phyloP scores from a whole-genome alignment of 2,888 invertebrate genomes.

The Cephus runcator region DNA sequence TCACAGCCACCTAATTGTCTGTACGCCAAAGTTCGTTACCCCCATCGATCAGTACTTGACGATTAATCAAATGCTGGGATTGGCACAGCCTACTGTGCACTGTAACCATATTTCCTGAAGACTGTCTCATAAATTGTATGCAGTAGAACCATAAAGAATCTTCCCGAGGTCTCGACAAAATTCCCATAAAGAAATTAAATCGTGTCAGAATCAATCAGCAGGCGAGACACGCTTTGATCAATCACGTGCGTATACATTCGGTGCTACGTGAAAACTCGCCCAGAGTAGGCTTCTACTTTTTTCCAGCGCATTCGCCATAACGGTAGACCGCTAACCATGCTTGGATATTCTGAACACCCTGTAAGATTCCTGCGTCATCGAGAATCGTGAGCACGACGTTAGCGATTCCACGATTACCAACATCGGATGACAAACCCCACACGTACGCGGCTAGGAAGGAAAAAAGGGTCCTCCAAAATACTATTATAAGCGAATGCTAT shows the following conservation, averaged over 20 bases:
- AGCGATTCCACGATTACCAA: neutral
- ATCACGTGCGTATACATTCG: neutral
- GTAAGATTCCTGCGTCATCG: neutral
- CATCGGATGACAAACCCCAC: neutral
- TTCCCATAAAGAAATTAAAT: neutral
- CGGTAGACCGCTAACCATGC: neutral
- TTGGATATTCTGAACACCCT: neutral
- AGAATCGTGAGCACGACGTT: neutral
- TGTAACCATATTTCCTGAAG: neutral
- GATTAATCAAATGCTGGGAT: too few species aligned
- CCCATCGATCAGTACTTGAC: too few species aligned
- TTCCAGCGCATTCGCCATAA: neutral
- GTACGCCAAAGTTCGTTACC: too few species aligned
- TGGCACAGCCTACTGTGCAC: neutral
- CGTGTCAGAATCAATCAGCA: neutral
- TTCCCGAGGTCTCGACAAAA: neutral
- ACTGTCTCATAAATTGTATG: neutral
- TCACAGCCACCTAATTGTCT: too few species aligned
- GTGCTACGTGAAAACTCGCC: neutral
- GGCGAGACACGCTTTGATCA: neutral
- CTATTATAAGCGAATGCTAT: too few species aligned
- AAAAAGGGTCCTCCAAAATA: too few species aligned
- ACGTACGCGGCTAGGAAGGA: neutral
- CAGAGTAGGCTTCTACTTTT: neutral
- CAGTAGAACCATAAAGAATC: neutral